Base-by-base conservation (phyloP, 2,888 invertebrate genomes). In the Drosophila trichaetosa region DNA sequence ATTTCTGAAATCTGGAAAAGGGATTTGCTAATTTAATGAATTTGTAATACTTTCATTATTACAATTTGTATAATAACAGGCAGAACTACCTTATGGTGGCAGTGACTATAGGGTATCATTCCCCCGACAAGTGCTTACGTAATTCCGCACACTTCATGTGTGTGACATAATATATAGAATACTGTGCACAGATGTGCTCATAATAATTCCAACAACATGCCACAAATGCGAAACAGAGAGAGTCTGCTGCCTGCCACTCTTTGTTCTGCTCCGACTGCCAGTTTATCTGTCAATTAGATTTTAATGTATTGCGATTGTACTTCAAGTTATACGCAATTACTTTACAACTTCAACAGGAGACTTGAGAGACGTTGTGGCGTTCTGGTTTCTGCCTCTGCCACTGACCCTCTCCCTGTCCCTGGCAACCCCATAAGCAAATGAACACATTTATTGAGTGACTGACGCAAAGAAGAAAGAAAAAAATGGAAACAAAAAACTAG, bases 231-330 rank as follows among this genome's bases (percentile, higher is more conserved):
- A n/a, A n/a, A 54, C 24, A 36, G 21, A 53, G 33, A 36, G 21
- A 53, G 33, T 53, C 21, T 52, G 21, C 31, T 4, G 52, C 33
- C 49, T 56, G 33, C 33, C 33, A 33, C 33, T 33, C 33, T 33
- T 34, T 49, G 27, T n/a, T 16, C 48, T 51, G 16, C 36, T 49
- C 34, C 21, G 69, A 34, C 80, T 85, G 89, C 66, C 87, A 77
- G 84, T 82, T 72, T 69, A 75, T 82, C 87, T 90, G 87, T 90
- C 87, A 90, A 90, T 87, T 85, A 88, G 88, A 88, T 73, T 80
- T 88, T 74, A 90, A 85, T 90, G 85, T 85, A 83, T 90, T 77
- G 78, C 81, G 81, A 78, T 72, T 88, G 89, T 90, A 88, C 89
- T 90, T 74, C 72, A 90, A 85, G 87, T 69, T 80, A 74, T 83